Percentiles rank a stretch among this genome's conserved stretches.
Conservation (phyloP, 2,888 invertebrate species). For the Cyclophora punctaria region DNA sequence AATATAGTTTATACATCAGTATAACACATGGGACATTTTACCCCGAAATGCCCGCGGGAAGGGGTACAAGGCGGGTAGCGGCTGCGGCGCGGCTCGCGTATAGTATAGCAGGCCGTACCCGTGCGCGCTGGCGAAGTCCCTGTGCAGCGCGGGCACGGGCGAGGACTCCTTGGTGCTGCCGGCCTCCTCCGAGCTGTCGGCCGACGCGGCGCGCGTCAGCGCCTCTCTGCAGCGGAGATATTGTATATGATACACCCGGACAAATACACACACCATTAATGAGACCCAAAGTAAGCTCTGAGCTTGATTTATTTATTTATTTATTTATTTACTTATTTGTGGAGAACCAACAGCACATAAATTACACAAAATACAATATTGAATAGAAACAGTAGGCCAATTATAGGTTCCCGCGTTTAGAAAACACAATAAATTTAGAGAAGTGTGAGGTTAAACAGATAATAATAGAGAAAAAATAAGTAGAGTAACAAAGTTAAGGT, state of each 20-base stretch:
- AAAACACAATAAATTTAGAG: no score
- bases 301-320: not conserved
- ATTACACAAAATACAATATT: no score
- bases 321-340: no score
- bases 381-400: no score
- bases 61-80: not conserved
- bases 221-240: conserved; percentile 30
- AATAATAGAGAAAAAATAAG: no score
- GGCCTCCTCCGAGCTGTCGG: conserved; percentile 66
- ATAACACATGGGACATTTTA: no score
- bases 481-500: no score
- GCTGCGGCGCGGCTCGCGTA: not conserved
- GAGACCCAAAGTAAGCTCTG: not conserved
- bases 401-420: no score
- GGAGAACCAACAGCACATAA: no score
- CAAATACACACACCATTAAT: not conserved
- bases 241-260: not conserved
- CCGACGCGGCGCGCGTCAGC: conserved; percentile 54
- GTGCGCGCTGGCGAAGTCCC: conserved; percentile 36
- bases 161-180: conserved; percentile 69
- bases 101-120: conserved; percentile 24
- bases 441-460: no score
- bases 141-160: conserved; percentile 43
- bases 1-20: no score
- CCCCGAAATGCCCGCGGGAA: no score